A percentile compares a stretch with the other conserved stretches of the same genome.
Conservation (phyloP, 2,888 invertebrate genomes). For the Agrotis ipsilon region DNA sequence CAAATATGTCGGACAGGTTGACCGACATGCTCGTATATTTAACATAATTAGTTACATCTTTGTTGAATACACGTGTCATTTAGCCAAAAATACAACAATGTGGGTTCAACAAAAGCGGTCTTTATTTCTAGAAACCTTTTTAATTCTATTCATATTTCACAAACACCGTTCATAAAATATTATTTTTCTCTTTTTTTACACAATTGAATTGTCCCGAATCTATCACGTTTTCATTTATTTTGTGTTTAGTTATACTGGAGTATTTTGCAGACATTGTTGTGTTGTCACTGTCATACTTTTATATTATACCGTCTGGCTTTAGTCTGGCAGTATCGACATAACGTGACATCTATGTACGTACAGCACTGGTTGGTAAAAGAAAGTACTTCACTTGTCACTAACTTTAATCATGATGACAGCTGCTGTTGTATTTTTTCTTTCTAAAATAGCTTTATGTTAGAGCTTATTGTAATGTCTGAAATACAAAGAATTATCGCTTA, state of each 20-base stretch:
- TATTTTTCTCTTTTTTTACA: neutral
- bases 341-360: constrained; percentile 16
- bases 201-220: constrained; percentile 2
- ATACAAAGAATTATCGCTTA: no score
- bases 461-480: no score
- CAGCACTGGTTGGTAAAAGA: neutral
- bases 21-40: neutral
- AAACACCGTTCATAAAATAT: neutral
- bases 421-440: neutral
- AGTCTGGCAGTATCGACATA: neutral
- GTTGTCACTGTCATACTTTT: constrained; percentile 29
- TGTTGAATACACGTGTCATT: neutral
- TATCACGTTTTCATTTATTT: constrained; percentile 11
- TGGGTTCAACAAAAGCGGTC: neutral
- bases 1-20: neutral
- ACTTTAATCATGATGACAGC: neutral
- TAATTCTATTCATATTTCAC: neutral
- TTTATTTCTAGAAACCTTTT: neutral
- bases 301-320: constrained; percentile 22
- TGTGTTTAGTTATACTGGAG: constrained; percentile 14
- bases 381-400: constrained; percentile 1
- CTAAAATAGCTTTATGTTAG: no score
- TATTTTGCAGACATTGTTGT: constrained; percentile 18
- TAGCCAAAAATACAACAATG: neutral
- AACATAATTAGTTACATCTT: neutral